phyloP scores from a whole-genome alignment of 2,113 vertebrate genomes.

The Malurus elegans region DNA sequence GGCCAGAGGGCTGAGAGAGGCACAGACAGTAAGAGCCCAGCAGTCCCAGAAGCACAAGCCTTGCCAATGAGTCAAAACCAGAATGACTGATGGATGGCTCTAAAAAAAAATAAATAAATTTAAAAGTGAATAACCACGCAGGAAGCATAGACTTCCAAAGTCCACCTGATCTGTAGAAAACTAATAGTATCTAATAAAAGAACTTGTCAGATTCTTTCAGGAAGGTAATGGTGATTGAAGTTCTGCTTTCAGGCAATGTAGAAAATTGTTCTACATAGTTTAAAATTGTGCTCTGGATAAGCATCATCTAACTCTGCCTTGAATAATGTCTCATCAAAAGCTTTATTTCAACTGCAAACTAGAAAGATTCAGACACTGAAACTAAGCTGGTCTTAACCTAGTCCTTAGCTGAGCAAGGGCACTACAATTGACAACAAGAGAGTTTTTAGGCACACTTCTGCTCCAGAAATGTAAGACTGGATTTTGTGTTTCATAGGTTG shows the following conservation, averaged over 20 bases:
- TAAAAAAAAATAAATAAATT: background rate
- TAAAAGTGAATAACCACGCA: background rate
- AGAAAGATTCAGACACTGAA: background rate
- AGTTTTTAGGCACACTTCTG: background rate
- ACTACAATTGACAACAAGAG: background rate
- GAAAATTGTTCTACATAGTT: background rate
- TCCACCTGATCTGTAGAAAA: background rate
- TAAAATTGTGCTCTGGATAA: background rate
- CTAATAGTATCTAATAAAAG: background rate
- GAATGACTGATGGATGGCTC: background rate
- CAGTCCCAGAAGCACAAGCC: background rate
- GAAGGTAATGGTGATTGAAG: background rate
- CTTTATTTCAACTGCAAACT: background rate
- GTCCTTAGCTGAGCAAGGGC: background rate
- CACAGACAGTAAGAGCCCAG: background rate
- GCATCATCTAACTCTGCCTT: background rate
- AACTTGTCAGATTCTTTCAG: background rate
- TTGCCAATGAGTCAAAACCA: background rate
- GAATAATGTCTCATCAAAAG: background rate
- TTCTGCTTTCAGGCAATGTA: fast-evolving
- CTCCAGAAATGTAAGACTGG: background rate
- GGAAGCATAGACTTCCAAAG: background rate
- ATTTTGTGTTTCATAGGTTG: background rate
- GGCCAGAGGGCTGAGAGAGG: background rate
- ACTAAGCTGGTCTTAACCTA: background rate